phyloP scores from a whole-genome alignment of 2,888 invertebrate genomes.

The Amiota communis region DNA sequence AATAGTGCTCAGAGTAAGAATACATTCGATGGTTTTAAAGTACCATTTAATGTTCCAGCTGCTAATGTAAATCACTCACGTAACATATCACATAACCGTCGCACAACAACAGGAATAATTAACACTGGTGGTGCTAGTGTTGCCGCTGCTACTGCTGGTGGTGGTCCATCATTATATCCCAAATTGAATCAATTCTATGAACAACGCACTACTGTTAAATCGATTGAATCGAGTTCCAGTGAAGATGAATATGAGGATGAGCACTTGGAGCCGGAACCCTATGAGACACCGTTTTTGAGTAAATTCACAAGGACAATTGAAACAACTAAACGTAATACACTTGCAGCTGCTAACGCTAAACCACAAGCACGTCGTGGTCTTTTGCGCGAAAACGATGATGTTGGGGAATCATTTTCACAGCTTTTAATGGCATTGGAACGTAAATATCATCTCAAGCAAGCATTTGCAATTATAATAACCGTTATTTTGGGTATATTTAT shows the following conservation, averaged over 20 bases:
- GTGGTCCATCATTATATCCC: conserved; percentile 45
- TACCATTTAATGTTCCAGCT: neutral
- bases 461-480: conserved; percentile 52
- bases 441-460: conserved; percentile 66
- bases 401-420: conserved; percentile 53
- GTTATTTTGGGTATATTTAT: conserved; percentile 59
- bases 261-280: neutral
- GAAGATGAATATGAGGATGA: conserved; percentile 40
- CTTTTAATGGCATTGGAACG: conserved; percentile 58
- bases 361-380: conserved; percentile 35
- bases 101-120: conserved; percentile 39
- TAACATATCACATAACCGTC: conserved; percentile 41
- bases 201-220: conserved; percentile 15
- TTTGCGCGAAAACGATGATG: conserved; percentile 15
- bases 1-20: conserved; percentile 30
- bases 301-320: conserved; percentile 40
- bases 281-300: conserved; percentile 48
- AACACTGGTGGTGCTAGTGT: too few species aligned
- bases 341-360: conserved; percentile 32
- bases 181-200: conserved; percentile 54
- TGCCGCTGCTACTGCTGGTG: conserved; percentile 38
- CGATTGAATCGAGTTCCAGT: conserved; percentile 50
- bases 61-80: neutral
- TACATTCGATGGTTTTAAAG: too few species aligned
- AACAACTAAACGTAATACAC: conserved; percentile 40